Evolutionary conservation across 2,797 vertebrate species (phyloP).

Genomic region (Myiothlypis chrysogaster): DNA sequence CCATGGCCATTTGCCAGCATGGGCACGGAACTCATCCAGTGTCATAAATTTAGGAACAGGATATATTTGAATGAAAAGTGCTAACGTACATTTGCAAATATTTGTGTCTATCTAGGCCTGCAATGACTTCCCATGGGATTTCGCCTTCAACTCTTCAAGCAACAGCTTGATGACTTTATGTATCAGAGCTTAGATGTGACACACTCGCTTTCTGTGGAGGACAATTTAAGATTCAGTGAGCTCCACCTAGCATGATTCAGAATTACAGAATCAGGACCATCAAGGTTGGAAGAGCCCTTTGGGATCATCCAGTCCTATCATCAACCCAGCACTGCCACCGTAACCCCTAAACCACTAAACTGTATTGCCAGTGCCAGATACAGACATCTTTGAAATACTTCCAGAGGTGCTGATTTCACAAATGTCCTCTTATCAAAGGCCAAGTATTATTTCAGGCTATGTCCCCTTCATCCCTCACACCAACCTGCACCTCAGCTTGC

Average conservation of each 20-base stretch:
- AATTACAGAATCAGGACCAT: background rate
- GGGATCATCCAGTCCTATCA: background rate
- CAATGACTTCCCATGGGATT: background rate
- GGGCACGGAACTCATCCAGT: fast-evolving
- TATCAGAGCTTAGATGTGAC: background rate
- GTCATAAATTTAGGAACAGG: background rate
- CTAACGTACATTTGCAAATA: fast-evolving
- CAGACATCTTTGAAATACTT: background rate
- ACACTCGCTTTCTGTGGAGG: fast-evolving
- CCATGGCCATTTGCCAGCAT: background rate
- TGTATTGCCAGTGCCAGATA: fast-evolving
- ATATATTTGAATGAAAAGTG: background rate
- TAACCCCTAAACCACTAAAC: background rate
- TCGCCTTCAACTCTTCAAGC: background rate
- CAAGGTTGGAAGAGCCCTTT: background rate
- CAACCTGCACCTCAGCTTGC: background rate
- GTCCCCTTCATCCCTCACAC: background rate
- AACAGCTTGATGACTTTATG: background rate
- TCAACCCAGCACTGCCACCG: background rate
- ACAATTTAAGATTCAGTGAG: background rate
- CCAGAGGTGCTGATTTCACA: background rate
- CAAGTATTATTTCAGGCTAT: background rate
- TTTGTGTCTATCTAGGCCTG: background rate
- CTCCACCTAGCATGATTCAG: background rate
- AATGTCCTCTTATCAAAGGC: background rate